Conservation (phyloP, 1,140 invertebrate genomes). For the Apis florea region DNA sequence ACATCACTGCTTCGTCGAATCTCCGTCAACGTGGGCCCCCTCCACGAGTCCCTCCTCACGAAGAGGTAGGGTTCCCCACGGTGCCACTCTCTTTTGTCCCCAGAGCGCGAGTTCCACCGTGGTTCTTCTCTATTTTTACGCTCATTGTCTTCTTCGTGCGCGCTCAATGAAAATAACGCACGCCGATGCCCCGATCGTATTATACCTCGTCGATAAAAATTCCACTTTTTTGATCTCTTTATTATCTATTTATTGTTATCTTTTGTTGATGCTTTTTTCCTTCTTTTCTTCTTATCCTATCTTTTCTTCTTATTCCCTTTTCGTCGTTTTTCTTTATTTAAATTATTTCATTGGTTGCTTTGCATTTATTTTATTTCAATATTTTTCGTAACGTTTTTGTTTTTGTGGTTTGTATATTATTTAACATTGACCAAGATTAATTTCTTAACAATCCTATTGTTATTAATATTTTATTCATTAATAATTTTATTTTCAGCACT, state of each 20-base stretch:
- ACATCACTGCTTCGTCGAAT: conserved; percentile 76
- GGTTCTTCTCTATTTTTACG: conserved; percentile 34
- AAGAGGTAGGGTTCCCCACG: neutral
- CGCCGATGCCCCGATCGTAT: neutral
- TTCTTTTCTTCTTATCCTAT: neutral
- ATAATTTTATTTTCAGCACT: no score
- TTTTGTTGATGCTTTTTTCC: neutral
- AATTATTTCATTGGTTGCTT: neutral
- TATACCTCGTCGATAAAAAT: conserved; percentile 26
- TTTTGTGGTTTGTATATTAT: no score
- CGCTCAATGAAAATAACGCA: conserved; percentile 37
- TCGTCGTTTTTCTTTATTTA: neutral
- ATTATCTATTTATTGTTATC: neutral
- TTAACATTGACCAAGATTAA: no score
- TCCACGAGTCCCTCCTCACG: neutral
- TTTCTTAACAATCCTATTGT: no score
- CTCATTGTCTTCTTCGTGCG: conserved; percentile 40
- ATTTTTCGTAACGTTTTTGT: no score
- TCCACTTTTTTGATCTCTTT: conserved; percentile 3
- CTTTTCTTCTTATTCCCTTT: neutral
- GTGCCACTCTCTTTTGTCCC: conserved; percentile 36
- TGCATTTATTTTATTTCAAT: no score
- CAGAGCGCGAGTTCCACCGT: neutral
- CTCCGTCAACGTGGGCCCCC: conserved; percentile 66
- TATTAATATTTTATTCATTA: no score